phyloP scores from a whole-genome alignment of 2,113 vertebrate genomes.

The Etheostoma cragini region DNA sequence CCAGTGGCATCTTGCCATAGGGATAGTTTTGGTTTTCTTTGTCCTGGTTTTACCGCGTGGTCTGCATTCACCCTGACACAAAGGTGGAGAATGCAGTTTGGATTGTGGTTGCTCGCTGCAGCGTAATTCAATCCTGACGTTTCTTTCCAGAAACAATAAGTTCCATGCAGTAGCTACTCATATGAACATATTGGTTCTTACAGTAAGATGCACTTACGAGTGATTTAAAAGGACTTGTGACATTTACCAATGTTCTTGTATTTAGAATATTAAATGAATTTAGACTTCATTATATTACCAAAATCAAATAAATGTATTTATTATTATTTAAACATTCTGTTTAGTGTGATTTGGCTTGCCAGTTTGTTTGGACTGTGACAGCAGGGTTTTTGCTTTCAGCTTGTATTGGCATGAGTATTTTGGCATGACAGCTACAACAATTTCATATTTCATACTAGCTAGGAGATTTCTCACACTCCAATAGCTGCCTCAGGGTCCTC shows the following conservation, averaged over 20 bases:
- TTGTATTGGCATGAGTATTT: background rate
- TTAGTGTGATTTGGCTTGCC: background rate
- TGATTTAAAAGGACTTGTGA: background rate
- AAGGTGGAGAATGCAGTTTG: background rate
- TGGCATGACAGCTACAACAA: background rate
- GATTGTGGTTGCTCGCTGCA: background rate
- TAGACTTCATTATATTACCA: background rate
- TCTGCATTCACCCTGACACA: background rate
- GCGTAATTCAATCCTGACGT: background rate
- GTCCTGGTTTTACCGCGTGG: background rate
- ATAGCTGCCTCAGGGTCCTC: slow-evolving; percentile 5
- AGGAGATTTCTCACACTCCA: background rate
- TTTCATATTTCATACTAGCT: background rate
- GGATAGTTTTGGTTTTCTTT: background rate
- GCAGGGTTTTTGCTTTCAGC: background rate
- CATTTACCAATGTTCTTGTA: background rate
- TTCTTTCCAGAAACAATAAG: background rate
- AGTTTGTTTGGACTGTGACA: background rate
- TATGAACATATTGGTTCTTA: background rate
- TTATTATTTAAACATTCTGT: background rate
- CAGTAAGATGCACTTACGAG: background rate
- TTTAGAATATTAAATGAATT: background rate
- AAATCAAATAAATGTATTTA: background rate
- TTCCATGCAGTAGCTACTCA: background rate
- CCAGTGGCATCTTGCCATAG: background rate